Evolutionary conservation across 2,797 vertebrate genomes (phyloP), one percentile per base, ranked within the genome.

Genomic region (Peromyscus eremicus): DNA sequence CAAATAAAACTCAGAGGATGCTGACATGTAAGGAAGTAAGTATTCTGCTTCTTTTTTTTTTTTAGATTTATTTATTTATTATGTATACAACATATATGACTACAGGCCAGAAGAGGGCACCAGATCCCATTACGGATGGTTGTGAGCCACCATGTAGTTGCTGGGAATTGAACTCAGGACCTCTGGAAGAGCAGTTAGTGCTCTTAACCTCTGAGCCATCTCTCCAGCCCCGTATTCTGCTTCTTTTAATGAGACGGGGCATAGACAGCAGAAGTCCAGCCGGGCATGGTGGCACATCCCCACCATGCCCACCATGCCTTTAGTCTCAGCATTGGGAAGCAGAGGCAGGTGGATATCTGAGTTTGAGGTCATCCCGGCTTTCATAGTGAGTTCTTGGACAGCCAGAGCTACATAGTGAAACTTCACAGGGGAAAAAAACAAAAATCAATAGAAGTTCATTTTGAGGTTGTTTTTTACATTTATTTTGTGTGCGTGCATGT

Each of bases 11-110:
- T 60, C 60, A 79, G 32, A 97, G 89, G 95, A 99, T 94, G 76
- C 98, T 99, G 57, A 99, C 99, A 0, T 99, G 99, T 91, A 99
- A 99, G 99, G 99, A 99, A 98, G 99, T 99, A 98, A 89, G 98
- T 97, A 68, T 77, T 70, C 23, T 86, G 80, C 68, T 23, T 40
- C 11, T 88, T 86, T 83, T 76, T n/a, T n/a, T n/a, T n/a, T n/a
- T n/a, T n/a, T n/a, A n/a, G n/a, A n/a, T n/a, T n/a, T n/a, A n/a
- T n/a, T n/a, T n/a, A n/a, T n/a, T n/a, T n/a, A n/a, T n/a, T n/a
- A n/a, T n/a, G n/a, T n/a, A n/a, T n/a, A n/a, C n/a, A n/a, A n/a
- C n/a, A n/a, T n/a, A n/a, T n/a, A n/a, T n/a, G n/a, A n/a, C n/a
- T n/a, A n/a, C n/a, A n/a, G n/a, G n/a, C n/a, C n/a, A n/a, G n/a